A percentile compares a stretch with the other conserved stretches of the same genome.
These are phyloP conservation scores for Schizaphis graminum DNA, from an alignment of 2,888 invertebrate species.

Conservation along the genomic window DNA sequence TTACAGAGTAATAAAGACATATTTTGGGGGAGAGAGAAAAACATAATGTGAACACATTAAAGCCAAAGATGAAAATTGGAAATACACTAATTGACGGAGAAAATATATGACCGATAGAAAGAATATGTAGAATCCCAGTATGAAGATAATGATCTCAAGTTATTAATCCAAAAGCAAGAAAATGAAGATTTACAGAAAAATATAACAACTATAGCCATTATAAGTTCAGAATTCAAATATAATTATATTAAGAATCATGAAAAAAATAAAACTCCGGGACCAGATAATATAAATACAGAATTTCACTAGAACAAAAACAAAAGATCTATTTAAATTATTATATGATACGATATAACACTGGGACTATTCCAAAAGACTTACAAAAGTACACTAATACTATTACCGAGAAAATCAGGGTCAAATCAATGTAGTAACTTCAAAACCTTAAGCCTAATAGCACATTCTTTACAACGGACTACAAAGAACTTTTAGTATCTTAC, in stretches of 20 bases:
- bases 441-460: no score
- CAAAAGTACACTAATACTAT: constrained; percentile 11
- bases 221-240: background rate
- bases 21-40: background rate
- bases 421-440: background rate
- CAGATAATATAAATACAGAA: constrained; percentile 21
- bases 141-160: background rate
- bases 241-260: constrained; percentile 5
- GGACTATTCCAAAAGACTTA: constrained; percentile 8
- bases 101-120: background rate
- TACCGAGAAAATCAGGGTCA: background rate
- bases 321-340: background rate
- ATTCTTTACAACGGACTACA: no score
- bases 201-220: background rate
- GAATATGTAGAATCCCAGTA: background rate
- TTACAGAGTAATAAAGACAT: background rate
- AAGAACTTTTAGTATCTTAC: no score
- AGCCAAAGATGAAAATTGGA: background rate
- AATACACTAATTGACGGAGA: constrained; percentile 11
- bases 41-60: background rate
- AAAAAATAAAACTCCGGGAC: background rate
- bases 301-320: background rate
- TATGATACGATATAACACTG: background rate
- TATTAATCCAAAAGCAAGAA: background rate
- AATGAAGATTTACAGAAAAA: background rate